These are phyloP conservation scores for Brachycybe producta DNA, from an alignment of 2,888 invertebrate species.

Conservation along the genomic window DNA sequence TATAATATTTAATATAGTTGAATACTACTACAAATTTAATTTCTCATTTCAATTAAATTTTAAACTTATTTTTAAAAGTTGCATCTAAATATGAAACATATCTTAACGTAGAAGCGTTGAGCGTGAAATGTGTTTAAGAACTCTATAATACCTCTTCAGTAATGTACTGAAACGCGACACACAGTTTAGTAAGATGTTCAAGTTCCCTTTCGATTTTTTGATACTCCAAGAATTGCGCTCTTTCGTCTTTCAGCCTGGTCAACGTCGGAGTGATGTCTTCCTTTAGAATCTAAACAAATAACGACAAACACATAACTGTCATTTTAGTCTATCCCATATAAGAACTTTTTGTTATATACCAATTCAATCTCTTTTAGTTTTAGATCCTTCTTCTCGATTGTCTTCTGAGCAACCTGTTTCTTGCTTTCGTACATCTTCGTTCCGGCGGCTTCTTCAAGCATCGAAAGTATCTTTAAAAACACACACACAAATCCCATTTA, in stretches of 20 bases:
- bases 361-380: slow-evolving; percentile 74
- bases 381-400: slow-evolving; percentile 82
- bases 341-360: slow-evolving; percentile 37
- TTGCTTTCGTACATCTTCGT: slow-evolving; percentile 94
- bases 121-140: slow-evolving; percentile 15
- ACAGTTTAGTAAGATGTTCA: slow-evolving; percentile 61
- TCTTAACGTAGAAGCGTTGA: neutral
- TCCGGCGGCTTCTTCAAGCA: slow-evolving; percentile 98
- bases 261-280: slow-evolving; percentile 88
- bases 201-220: slow-evolving; percentile 71
- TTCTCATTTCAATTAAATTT: slow-evolving; percentile 18
- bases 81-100: neutral
- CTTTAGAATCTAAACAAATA: slow-evolving; percentile 35
- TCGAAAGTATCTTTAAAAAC: slow-evolving; percentile 61
- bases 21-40: neutral
- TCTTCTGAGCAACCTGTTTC: slow-evolving; percentile 67
- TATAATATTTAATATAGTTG: too few relatives aligned
- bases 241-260: slow-evolving; percentile 68
- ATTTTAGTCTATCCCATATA: neutral
- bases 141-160: slow-evolving; percentile 41
- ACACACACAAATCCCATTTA: neutral
- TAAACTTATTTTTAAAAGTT: too few relatives aligned
- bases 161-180: slow-evolving; percentile 57
- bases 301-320: neutral
- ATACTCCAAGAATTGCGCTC: slow-evolving; percentile 70